phyloP scores from a whole-genome alignment of 2,113 vertebrate genomes.

The Edolisoma coerulescens region DNA sequence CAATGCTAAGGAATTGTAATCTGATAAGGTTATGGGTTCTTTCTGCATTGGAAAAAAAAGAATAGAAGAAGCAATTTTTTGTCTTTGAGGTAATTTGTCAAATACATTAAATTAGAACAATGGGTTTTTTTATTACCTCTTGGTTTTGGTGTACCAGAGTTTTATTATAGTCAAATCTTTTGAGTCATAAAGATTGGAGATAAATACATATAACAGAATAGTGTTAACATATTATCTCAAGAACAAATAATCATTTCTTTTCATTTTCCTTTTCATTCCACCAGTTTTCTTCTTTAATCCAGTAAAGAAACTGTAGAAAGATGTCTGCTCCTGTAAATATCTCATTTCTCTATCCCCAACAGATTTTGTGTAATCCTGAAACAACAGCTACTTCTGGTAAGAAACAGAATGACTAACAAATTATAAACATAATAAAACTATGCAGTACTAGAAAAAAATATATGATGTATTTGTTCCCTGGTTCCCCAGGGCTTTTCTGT shows the following conservation, averaged over 20 bases:
- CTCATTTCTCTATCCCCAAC: background rate
- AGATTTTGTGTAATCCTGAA: background rate
- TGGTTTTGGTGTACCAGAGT: background rate
- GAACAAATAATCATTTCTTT: slow-evolving; percentile 8
- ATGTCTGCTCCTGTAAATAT: background rate
- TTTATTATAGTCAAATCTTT: slow-evolving; percentile 4
- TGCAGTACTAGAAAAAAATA: background rate
- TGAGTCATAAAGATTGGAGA: slow-evolving; percentile 8
- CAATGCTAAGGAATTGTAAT: background rate
- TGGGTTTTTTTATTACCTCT: background rate
- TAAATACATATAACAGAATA: background rate
- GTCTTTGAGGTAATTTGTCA: background rate
- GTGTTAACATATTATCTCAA: background rate
- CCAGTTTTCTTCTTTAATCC: background rate
- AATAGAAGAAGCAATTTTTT: background rate
- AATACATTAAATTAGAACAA: background rate
- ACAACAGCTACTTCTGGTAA: background rate
- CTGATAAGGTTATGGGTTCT: background rate
- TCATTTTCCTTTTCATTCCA: background rate
- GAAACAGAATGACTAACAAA: slow-evolving; percentile 9
- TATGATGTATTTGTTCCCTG: background rate
- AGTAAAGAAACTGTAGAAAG: background rate
- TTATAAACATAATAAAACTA: background rate
- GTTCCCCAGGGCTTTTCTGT: background rate
- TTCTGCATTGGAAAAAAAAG: background rate